Percentiles rank a stretch among this genome's conserved stretches.
Conservation (phyloP, 2,113 vertebrate genomes). For the Anolis sagrei region DNA sequence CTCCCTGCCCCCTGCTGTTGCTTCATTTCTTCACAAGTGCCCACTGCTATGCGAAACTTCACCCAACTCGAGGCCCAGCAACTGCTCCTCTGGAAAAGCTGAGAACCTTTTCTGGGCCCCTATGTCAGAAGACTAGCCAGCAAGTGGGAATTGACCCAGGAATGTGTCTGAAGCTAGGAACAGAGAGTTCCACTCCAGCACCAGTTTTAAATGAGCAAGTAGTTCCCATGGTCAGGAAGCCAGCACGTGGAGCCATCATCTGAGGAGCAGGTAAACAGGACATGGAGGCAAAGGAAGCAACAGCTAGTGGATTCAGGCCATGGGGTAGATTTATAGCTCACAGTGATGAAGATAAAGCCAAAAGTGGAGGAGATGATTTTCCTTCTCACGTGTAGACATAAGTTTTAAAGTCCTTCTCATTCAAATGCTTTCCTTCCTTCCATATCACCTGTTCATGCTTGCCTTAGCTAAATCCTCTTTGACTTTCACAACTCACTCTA, state of each 20-base stretch:
- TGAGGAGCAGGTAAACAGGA: neutral
- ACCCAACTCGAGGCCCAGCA: neutral
- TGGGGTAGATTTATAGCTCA: neutral
- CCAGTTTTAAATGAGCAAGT: neutral
- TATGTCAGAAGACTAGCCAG: slow-evolving; percentile 8
- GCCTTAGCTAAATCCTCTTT: too few species aligned
- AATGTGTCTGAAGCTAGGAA: slow-evolving; percentile 23
- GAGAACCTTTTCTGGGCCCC: neutral
- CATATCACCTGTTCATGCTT: neutral
- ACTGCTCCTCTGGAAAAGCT: neutral
- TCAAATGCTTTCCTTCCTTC: neutral
- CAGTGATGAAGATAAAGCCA: neutral
- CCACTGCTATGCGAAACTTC: neutral
- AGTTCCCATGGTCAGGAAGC: neutral
- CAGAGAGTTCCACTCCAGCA: slow-evolving; percentile 25
- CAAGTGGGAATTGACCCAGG: slow-evolving; percentile 7
- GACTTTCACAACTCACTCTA: too few species aligned
- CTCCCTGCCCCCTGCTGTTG: neutral
- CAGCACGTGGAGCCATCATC: neutral
- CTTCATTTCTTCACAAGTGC: neutral
- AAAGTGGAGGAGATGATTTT: neutral
- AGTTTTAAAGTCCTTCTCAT: neutral
- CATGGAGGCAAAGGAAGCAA: neutral
- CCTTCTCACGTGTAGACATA: too few species aligned
- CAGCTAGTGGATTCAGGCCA: too few species aligned